Percentiles rank a stretch among this genome's conserved stretches.
These are phyloP conservation scores for Bubalus kerabau DNA, from an alignment of 2,113 vertebrate species.

Conservation along the genomic window DNA sequence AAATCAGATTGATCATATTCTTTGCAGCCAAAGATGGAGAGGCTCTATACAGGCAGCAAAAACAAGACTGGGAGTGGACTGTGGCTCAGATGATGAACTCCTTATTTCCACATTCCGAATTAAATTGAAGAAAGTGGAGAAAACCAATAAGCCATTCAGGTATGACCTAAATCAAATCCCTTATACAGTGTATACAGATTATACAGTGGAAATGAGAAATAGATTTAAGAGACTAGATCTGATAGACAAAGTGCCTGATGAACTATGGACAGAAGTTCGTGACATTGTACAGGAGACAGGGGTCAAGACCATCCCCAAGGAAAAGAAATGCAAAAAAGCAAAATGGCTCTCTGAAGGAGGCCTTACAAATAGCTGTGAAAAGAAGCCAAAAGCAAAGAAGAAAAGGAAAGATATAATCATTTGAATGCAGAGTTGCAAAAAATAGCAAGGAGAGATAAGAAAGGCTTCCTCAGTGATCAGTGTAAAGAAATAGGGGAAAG, in stretches of 20 bases:
- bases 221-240: background rate
- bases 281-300: background rate
- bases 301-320: background rate
- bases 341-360: background rate
- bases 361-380: background rate
- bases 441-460: background rate
- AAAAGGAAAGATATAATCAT: background rate
- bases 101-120: background rate
- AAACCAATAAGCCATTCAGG: background rate
- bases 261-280: background rate
- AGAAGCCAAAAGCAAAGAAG: background rate
- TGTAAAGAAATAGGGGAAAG: background rate
- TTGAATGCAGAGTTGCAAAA: background rate
- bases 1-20: background rate
- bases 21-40: background rate
- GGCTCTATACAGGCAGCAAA: background rate
- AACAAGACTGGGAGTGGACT: background rate
- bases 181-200: background rate
- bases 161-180: background rate
- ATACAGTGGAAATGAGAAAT: background rate
- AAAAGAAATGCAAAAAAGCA: background rate
- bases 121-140: background rate
- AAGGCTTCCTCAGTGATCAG: background rate
- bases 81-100: background rate
- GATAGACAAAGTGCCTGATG: background rate